phyloP scores from a whole-genome alignment of 2,113 vertebrate species.

The Aegotheles bennettii region DNA sequence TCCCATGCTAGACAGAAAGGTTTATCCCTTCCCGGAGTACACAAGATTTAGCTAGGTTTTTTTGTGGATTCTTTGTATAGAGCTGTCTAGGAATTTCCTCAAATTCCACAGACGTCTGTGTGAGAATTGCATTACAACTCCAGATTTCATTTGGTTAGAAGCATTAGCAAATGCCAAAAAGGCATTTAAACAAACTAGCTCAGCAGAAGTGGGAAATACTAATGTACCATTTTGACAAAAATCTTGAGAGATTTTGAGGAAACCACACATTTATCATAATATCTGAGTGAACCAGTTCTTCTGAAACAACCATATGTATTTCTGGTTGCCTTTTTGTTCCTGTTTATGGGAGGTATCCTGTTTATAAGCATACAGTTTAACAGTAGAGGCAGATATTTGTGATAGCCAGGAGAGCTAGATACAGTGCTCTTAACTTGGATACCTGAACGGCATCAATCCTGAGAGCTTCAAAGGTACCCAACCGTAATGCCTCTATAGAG shows the following conservation, averaged over 20 bases:
- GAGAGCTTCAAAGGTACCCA: not conserved
- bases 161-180: not conserved
- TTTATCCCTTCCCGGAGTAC: too few relatives aligned
- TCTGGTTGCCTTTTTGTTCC: not conserved
- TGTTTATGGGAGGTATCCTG: not conserved
- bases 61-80: too few relatives aligned
- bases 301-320: not conserved
- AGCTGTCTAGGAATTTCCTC: too few relatives aligned
- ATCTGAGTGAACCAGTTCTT: not conserved
- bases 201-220: not conserved
- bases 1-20: too few relatives aligned
- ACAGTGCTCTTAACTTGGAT: not conserved
- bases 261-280: not conserved
- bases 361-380: not conserved
- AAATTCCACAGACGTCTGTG: not conserved
- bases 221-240: not conserved
- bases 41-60: too few relatives aligned
- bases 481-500: not conserved
- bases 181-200: not conserved
- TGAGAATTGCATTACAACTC: not conserved
- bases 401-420: not conserved
- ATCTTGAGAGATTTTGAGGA: not conserved
- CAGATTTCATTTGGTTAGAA: not conserved
- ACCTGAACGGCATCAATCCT: not conserved
- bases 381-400: not conserved